Evolutionary conservation across 2,888 invertebrate species (phyloP).

Genomic region (Orthonevra nobilis): DNA sequence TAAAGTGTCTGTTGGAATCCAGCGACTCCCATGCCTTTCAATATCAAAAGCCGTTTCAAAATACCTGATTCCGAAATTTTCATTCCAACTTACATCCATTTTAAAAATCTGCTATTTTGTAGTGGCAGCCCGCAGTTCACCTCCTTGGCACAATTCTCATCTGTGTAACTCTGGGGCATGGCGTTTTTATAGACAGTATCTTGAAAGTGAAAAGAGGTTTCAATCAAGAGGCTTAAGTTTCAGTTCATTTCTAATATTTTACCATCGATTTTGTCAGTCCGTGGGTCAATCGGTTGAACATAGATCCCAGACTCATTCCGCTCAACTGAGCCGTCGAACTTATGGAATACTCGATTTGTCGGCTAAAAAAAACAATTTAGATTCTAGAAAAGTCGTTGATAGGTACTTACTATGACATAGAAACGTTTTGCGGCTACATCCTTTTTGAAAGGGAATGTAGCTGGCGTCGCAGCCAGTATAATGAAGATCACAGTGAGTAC

Average conservation of each 20-base stretch:
- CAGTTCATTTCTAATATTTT: background rate
- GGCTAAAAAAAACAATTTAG: conserved; percentile 71
- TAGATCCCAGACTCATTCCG: conserved; percentile 80
- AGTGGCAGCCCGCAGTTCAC: conserved; percentile 76
- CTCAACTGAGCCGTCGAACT: conserved; percentile 71
- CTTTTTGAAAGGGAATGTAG: conserved; percentile 82
- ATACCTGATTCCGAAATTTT: no score
- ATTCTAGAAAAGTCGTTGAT: no score
- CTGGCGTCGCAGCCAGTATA: conserved; percentile 79
- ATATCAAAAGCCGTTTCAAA: no score
- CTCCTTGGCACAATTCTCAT: conserved; percentile 73
- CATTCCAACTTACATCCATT: conserved; percentile 74
- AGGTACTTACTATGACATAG: conserved; percentile 80
- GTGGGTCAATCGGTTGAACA: conserved; percentile 80
- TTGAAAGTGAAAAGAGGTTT: background rate
- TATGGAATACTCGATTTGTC: conserved; percentile 74
- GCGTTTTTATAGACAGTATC: conserved; percentile 73
- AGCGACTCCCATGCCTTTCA: conserved; percentile 75
- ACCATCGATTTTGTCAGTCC: conserved; percentile 66
- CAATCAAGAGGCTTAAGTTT: conserved; percentile 22
- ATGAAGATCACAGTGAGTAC: conserved; percentile 75
- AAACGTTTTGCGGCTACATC: conserved; percentile 81
- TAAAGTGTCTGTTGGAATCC: conserved; percentile 74
- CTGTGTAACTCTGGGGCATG: conserved; percentile 72
- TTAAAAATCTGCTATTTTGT: conserved; percentile 75